Conservation (phyloP, 2,797 vertebrate species). For the Siniperca obscura region DNA sequence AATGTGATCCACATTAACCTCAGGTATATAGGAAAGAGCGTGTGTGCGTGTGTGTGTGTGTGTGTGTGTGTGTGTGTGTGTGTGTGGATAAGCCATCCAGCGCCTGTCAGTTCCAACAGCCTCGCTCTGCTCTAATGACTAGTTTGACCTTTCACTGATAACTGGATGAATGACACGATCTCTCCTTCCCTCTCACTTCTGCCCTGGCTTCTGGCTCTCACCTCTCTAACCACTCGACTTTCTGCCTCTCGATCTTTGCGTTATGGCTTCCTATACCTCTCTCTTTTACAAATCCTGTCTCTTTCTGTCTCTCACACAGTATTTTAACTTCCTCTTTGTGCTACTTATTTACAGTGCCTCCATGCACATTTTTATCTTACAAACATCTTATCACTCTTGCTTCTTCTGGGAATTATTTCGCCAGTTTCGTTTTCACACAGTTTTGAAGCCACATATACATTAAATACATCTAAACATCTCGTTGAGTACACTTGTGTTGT, state of each 20-base stretch:
- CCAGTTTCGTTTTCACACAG: background rate
- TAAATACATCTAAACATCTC: background rate
- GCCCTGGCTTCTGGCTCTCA: slow-evolving; percentile 29
- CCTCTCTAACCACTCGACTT: slow-evolving; percentile 50
- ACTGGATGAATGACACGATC: slow-evolving; percentile 68
- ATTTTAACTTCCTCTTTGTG: background rate
- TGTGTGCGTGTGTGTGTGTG: background rate
- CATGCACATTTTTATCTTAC: background rate
- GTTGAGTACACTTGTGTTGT: background rate
- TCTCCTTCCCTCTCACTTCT: slow-evolving; percentile 47
- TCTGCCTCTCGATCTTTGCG: slow-evolving; percentile 6
- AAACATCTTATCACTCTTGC: background rate
- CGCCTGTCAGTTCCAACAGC: slow-evolving; percentile 55
- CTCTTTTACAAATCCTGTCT: background rate
- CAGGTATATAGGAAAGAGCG: background rate
- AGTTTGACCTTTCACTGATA: slow-evolving; percentile 77
- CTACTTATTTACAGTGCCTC: background rate
- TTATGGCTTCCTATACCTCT: background rate
- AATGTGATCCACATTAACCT: slow-evolving; percentile 61
- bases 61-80: slow-evolving; percentile 4
- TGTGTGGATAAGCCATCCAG: background rate
- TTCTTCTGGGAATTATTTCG: background rate
- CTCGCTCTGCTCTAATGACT: slow-evolving; percentile 70
- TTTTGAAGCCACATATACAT: background rate
- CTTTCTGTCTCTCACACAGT: background rate